Percentiles rank a stretch among this genome's conserved stretches.
These are phyloP conservation scores for Gnathonemus longibarbis DNA, from an alignment of 2,113 vertebrate species.

Conservation along the genomic window DNA sequence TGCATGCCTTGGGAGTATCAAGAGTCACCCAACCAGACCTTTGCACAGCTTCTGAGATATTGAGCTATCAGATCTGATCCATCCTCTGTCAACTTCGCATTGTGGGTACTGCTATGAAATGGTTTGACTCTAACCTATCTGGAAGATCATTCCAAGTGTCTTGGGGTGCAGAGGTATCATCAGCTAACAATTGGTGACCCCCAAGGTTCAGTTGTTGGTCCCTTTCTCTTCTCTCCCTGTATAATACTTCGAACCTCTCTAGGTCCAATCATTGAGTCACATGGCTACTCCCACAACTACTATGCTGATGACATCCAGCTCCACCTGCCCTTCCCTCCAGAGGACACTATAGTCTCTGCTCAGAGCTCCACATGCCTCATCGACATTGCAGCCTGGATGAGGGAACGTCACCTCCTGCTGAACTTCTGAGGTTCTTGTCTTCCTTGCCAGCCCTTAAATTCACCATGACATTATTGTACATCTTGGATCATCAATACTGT, in stretches of 20 bases:
- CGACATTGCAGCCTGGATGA: constrained; percentile 23
- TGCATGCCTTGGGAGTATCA: neutral
- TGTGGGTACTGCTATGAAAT: neutral
- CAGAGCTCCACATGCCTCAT: constrained; percentile 7
- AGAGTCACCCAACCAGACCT: neutral
- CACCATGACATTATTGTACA: neutral
- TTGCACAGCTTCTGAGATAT: neutral
- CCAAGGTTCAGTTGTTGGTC: neutral
- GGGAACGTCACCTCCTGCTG: neutral
- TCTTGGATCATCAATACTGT: neutral
- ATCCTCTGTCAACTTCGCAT: neutral
- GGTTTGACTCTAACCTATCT: neutral
- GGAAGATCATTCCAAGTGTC: neutral
- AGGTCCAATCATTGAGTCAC: neutral
- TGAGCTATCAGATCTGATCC: neutral
- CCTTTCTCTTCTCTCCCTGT: neutral
- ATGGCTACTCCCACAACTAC: neutral
- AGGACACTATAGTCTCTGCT: neutral
- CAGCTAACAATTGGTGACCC: neutral
- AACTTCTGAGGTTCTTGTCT: neutral
- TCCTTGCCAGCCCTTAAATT: neutral
- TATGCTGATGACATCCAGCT: neutral
- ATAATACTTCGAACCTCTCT: neutral
- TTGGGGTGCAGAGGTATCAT: neutral
- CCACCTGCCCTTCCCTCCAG: neutral